Evolutionary conservation across 2,888 invertebrate species (phyloP), one percentile per base, ranked within the genome.

Genomic region (Parnassius orleans): DNA sequence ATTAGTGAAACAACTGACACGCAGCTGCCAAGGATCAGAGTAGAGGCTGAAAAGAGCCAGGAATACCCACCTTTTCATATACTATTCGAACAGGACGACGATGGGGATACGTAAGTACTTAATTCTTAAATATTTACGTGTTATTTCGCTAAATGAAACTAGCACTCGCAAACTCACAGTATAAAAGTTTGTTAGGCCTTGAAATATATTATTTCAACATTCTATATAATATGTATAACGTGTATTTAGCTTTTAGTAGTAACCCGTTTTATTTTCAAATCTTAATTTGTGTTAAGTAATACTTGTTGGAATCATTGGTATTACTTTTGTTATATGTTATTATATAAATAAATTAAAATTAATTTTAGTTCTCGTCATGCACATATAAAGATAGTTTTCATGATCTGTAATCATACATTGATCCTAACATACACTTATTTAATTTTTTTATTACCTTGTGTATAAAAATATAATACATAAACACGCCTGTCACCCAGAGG

Each of bases 91-190:
- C 96, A 96, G 75, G 95, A 97, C 80, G 94, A 95, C 68, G 96
- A 96, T 73, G 97, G 97, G 70, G 97, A 97, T 84, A 97, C 97
- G 97, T 97, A 93, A 96, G 97, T 90, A 41, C 41, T 9, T 50
- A 10, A 52, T 15, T 53, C 42, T 9, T 15, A 46, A 47, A 3
- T 51, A 12, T n/a, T 15, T 42, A 10, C 33, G 7, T 33, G 5
- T 33, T 33, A 33, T 33, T 33, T 33, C 7, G 33, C 7, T 24
- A 7, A 24, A 24, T 14, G 14, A 48, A 48, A 48, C 12, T 9
- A 9, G 9, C 10, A 48, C 9, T 12, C 1, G n/a, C 7, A 33
- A 33, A 33, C 33, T 33, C 5, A 33, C 33, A 33, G 33, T 48
- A 12, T 48, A 14, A 56, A 15, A 57, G 46, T 19, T 15, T 53